Conservation (phyloP, 2,888 invertebrate species). For the Diabrotica balteata region DNA sequence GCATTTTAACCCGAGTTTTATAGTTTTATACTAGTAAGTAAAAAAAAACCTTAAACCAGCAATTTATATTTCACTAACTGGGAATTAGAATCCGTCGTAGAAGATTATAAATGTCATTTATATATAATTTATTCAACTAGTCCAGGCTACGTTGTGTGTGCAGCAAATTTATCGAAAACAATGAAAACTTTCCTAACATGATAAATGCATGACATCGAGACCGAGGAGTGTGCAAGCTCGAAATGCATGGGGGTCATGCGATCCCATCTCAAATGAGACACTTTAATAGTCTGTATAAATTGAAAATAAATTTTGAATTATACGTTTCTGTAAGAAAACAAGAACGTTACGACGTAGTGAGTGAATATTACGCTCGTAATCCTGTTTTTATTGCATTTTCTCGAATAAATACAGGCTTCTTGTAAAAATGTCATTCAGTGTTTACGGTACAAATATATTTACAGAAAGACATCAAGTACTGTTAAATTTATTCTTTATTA, state of each 20-base stretch:
- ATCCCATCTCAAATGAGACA: slow-evolving; percentile 44
- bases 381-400: slow-evolving; percentile 1
- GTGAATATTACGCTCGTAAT: slow-evolving; percentile 19
- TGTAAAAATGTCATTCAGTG: too few relatives aligned
- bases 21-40: background rate
- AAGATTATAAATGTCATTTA: slow-evolving; percentile 30
- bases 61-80: slow-evolving; percentile 4
- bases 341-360: slow-evolving; percentile 25
- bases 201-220: slow-evolving; percentile 33
- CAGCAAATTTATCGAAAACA: slow-evolving; percentile 34
- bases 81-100: slow-evolving; percentile 16
- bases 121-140: slow-evolving; percentile 27
- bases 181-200: slow-evolving; percentile 36
- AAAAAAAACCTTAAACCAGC: slow-evolving; percentile 5
- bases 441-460: too few relatives aligned
- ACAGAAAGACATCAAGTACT: too few relatives aligned
- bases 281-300: slow-evolving; percentile 47
- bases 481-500: too few relatives aligned
- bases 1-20: background rate
- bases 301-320: slow-evolving; percentile 48
- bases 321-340: slow-evolving; percentile 29
- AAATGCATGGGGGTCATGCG: slow-evolving; percentile 43
- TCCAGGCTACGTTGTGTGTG: slow-evolving; percentile 17
- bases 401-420: too few relatives aligned
- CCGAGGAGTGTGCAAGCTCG: slow-evolving; percentile 29